These are phyloP conservation scores for Drosophila ogumai DNA, from an alignment of 1,140 invertebrate species.

Conservation along the genomic window DNA sequence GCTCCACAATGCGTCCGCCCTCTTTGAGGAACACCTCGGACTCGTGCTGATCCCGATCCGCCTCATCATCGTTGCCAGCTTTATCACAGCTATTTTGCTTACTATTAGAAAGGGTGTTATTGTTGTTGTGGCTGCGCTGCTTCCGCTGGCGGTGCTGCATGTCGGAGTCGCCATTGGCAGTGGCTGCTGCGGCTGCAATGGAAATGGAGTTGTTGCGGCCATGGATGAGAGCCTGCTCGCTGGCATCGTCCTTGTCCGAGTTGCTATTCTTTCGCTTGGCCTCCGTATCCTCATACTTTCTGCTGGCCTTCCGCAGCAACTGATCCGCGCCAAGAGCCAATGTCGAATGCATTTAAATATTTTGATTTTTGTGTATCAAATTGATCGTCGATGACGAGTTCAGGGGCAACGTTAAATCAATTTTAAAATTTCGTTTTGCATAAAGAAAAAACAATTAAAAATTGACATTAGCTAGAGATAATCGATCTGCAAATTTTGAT, in stretches of 20 bases:
- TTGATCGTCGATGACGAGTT: slow-evolving; percentile 24
- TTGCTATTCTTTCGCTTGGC: slow-evolving; percentile 82
- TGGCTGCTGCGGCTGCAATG: slow-evolving; percentile 3
- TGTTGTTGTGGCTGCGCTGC: slow-evolving; percentile 63
- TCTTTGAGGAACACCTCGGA: slow-evolving; percentile 65
- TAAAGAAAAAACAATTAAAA: slow-evolving; percentile 81
- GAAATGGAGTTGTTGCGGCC: slow-evolving; percentile 33
- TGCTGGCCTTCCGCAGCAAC: slow-evolving; percentile 68
- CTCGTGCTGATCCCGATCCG: slow-evolving; percentile 51
- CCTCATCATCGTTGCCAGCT: slow-evolving; percentile 64
- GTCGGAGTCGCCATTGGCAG: slow-evolving; percentile 54
- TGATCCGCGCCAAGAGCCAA: slow-evolving; percentile 23
- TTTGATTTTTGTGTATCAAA: slow-evolving; percentile 2
- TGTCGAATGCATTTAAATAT: not conserved
- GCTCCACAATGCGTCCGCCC: slow-evolving; percentile 62
- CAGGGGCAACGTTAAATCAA: slow-evolving; percentile 33
- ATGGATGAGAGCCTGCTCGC: slow-evolving; percentile 66
- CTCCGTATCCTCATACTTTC: slow-evolving; percentile 72
- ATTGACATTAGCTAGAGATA: slow-evolving; percentile 60
- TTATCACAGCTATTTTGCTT: slow-evolving; percentile 79
- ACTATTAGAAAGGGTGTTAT: slow-evolving; percentile 62
- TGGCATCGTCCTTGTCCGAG: slow-evolving; percentile 79
- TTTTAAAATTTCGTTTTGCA: slow-evolving; percentile 43
- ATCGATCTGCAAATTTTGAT: slow-evolving; percentile 43
- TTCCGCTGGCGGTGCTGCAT: slow-evolving; percentile 83